phyloP scores from a whole-genome alignment of 2,797 vertebrate species.

The Megaceryle alcyon region DNA sequence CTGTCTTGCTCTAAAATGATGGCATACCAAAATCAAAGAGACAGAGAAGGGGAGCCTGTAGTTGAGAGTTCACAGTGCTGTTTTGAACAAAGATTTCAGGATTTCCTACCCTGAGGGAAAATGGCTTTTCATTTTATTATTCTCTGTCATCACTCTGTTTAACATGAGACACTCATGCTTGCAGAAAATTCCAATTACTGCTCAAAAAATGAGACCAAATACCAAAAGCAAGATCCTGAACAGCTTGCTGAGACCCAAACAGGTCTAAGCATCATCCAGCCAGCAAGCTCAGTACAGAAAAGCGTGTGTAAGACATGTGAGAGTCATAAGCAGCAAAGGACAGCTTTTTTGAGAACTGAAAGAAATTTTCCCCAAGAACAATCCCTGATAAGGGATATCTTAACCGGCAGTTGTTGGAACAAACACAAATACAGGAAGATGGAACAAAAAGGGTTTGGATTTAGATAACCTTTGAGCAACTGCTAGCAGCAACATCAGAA shows the following conservation, averaged over 20 bases:
- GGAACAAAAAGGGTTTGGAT: neutral
- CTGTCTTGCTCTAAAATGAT: constrained; percentile 29
- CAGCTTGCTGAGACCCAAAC: neutral
- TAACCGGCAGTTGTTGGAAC: neutral
- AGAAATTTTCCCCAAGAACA: neutral
- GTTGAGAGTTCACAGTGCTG: constrained; percentile 2
- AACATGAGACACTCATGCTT: neutral
- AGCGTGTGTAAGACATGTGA: neutral
- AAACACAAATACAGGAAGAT: neutral
- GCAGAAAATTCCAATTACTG: constrained; percentile 47
- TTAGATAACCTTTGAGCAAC: neutral
- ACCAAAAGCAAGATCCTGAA: neutral
- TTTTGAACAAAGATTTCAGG: constrained; percentile 24
- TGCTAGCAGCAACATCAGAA: neutral
- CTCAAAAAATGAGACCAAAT: constrained; percentile 3
- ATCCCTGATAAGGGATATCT: neutral
- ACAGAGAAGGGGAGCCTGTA: neutral
- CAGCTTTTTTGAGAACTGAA: neutral
- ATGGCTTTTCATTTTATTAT: constrained; percentile 21
- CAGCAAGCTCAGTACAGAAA: neutral
- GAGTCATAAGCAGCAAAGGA: neutral
- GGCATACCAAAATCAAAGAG: neutral
- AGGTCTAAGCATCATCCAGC: neutral
- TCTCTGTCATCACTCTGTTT: constrained; percentile 29
- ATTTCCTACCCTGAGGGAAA: constrained; percentile 38